These are phyloP conservation scores for Cuculus canorus DNA, from an alignment of 2,797 vertebrate genomes.

Conservation along the genomic window DNA sequence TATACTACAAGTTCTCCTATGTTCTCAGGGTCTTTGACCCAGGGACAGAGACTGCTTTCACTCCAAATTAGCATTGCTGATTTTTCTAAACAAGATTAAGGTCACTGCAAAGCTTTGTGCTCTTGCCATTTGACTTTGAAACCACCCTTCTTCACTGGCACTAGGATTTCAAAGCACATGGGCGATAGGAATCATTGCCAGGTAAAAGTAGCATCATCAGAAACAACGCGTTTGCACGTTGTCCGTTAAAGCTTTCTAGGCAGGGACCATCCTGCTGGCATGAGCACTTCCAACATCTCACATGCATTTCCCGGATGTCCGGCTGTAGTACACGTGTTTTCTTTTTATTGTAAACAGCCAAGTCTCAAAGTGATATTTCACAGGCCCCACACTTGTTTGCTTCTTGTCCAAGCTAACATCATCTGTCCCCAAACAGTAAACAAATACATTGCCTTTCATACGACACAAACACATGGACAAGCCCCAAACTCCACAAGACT, in stretches of 20 bases:
- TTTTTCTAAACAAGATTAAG: background rate
- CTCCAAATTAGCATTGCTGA: background rate
- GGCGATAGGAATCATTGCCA: background rate
- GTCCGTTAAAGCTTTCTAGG: background rate
- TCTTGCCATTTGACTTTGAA: background rate
- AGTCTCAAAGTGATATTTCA: background rate
- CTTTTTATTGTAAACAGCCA: background rate
- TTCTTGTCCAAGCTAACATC: background rate
- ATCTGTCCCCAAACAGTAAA: background rate
- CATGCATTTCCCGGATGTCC: accelerated
- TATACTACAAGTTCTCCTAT: background rate
- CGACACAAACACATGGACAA: background rate
- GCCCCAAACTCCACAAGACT: background rate
- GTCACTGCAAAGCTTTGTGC: background rate
- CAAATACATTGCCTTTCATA: background rate
- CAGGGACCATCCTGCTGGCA: background rate
- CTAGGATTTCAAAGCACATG: background rate
- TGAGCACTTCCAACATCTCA: background rate
- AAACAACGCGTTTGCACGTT: background rate
- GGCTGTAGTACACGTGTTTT: accelerated
- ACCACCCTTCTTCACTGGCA: background rate
- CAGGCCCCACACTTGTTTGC: background rate
- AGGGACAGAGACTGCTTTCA: background rate
- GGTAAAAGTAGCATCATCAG: background rate
- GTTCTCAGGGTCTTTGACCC: background rate